Evolutionary conservation across 2,797 vertebrate species (phyloP), one percentile per base, ranked within the genome.

Genomic region (Lutjanus campechanus): DNA sequence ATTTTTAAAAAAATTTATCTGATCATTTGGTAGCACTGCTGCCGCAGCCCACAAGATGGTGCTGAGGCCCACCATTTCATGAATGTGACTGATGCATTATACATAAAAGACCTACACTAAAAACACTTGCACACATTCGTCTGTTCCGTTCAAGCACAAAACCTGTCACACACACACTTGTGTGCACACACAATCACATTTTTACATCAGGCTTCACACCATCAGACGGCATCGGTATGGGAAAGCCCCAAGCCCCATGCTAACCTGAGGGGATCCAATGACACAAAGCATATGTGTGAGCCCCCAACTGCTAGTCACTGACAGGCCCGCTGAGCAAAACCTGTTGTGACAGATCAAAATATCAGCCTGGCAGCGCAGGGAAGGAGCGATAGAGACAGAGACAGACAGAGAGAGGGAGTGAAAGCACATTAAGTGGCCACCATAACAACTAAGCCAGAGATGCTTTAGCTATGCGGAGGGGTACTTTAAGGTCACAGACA

Each of bases 331-430:
- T 84, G 91, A 88, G 88, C 82, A 77, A 80, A 91, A 88, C 79
- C 83, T 91, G 91, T 87, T 91, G 85, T 92, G 92, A 91, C 89
- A 91, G 76, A 92, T 90, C 88, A 85, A 88, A 91, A 89, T 86
- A 90, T 88, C 86, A 90, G 86, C 65, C 77, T 82, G 68, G 69
- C 81, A 85, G 77, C 25, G 15, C 19, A 60, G 83, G 58, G 40
- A 51, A 41, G 11, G 68, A 69, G 41, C 64, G 65, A 66, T 66
- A 40, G 10, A 53, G 25, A 12, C 44, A 67, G 29, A n/a, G 9
- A 16, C 7, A 70, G 64, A n/a, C 17, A 53, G 29, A 40, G 8
- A 36, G 64, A 51, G 25, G 25, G 51, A 78, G 43, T 46, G 79
- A 74, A 55, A 67, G 68, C 73, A 64, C 72, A 83, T 76, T 82